Evolutionary conservation across 2,797 vertebrate genomes (phyloP), one percentile per base, ranked within the genome.

Genomic region (Acropternis orthonyx): DNA sequence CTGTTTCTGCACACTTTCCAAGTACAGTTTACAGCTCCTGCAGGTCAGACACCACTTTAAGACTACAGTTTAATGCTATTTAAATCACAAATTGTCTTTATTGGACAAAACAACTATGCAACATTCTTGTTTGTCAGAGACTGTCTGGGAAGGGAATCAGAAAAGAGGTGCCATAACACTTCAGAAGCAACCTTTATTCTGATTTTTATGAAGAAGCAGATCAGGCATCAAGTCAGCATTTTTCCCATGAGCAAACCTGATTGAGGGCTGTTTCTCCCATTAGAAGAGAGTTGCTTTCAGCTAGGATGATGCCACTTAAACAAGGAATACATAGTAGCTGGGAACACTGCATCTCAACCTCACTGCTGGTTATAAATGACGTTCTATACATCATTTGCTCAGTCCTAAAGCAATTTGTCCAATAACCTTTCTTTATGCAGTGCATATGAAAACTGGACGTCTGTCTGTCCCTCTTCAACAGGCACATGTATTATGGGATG

Each of bases 171-270:
- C 9, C 4, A 22, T 69, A 67, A 7, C 48, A 74, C 27, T 36
- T 16, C 30, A 49, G 61, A 80, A 66, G n/a, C n/a, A 73, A 43
- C 21, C 14, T 77, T 49, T 54, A 65, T 32, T 78, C 27, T 2
- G 7, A 14, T 52, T 89, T 3, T 0, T 43, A 22, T 43, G 8
- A 75, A 22, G 36, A 59, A 65, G 44, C 0, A 0, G 5, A 14
- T 54, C 44, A 54, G 44, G 44, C 41, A 81, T 54, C 55, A 58
- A 58, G 66, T 48, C 27, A 15, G 24, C 49, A 20, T 37, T 63
- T 85, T 90, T 63, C 24, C 44, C 32, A 48, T 43, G 61, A 63
- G 23, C 30, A 68, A 36, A 78, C 21, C 9, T 37, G 19, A 54
- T 15, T 63, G 27, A 48, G 32, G n/a, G 34, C 27, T 62, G 30